Evolutionary conservation across 2,888 invertebrate genomes (phyloP), one percentile per base, ranked within the genome.

Genomic region (Alsophila aescularia): DNA sequence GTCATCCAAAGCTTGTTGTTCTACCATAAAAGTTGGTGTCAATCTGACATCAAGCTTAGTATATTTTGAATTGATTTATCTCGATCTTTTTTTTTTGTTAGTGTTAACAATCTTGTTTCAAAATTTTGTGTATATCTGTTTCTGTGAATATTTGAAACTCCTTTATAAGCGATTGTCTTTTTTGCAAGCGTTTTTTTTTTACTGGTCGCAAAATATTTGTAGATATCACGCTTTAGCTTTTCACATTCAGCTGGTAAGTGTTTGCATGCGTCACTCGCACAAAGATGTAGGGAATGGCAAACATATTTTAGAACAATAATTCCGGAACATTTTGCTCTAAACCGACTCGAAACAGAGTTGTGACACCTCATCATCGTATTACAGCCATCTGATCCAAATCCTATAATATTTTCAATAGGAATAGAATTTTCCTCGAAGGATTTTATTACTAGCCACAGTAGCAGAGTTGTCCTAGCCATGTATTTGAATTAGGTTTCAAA

Each of bases 281-380:
- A 67, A 7, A 64, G 15, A 42, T 64, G 64, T 10, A 62, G 40
- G 0, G 62, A 63, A 39, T 64, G 62, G 44, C 67, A 67, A 36
- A 63, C 13, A 15, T 62, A 64, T 52, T 64, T 64, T 13, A 45
- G 0, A 6, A 35, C 37, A 6, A 41, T 35, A 2, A 66, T 60
- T 9, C 62, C 64, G 4, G 66, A 61, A 34, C 52, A 61, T 2
- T 32, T 0, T 27, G 27, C n/a, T 44, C 56, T 36, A 32, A 66
- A 62, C 39, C 54, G 16, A 5, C 31, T 52, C 0, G 57, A 55
- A 0, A 63, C 56, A 62, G 21, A 21, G 6, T 21, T 21, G 3
- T 21, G 3, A 21, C 21, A 21, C 4, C 21, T 6, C 21, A 21
- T 66, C 58, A 64, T 66, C 0, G 48, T 48, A 29, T 62, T 66